Percentiles rank a stretch among this genome's conserved stretches.
Evolutionary conservation across 1,140 invertebrate species (phyloP).

Genomic region (Melanaphis sacchari): DNA sequence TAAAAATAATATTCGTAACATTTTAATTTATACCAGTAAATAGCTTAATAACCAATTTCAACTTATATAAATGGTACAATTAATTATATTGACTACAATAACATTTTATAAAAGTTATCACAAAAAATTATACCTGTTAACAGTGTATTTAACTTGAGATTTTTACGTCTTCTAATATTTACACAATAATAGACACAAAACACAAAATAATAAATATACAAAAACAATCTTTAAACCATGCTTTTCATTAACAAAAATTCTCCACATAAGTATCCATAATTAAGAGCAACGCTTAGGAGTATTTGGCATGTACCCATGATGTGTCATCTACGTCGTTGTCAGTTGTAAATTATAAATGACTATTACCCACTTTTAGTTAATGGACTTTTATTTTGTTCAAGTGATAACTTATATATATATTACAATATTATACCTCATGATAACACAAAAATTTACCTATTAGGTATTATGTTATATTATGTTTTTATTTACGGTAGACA

Average conservation of each 20-base stretch:
- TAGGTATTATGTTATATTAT: background rate
- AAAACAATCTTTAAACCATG: background rate
- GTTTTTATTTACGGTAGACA: background rate
- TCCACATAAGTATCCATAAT: background rate
- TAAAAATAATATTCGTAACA: background rate
- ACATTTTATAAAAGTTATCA: background rate
- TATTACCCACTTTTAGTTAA: background rate
- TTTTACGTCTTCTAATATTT: background rate
- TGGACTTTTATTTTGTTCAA: background rate
- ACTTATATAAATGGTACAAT: background rate
- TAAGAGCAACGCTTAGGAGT: background rate
- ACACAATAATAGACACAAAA: background rate
- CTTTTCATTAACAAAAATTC: background rate
- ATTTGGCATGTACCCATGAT: conserved; percentile 31
- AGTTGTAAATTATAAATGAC: conserved; percentile 22
- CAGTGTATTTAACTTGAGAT: background rate
- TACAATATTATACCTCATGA: background rate
- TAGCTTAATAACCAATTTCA: background rate
- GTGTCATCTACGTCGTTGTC: conserved; percentile 13
- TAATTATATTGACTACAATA: background rate
- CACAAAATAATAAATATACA: background rate
- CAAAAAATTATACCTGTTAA: background rate
- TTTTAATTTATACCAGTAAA: background rate
- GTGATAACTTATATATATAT: background rate
- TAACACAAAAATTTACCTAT: background rate